Conservation (phyloP, 2,797 vertebrate species). For the Bradypodion pumilum region DNA sequence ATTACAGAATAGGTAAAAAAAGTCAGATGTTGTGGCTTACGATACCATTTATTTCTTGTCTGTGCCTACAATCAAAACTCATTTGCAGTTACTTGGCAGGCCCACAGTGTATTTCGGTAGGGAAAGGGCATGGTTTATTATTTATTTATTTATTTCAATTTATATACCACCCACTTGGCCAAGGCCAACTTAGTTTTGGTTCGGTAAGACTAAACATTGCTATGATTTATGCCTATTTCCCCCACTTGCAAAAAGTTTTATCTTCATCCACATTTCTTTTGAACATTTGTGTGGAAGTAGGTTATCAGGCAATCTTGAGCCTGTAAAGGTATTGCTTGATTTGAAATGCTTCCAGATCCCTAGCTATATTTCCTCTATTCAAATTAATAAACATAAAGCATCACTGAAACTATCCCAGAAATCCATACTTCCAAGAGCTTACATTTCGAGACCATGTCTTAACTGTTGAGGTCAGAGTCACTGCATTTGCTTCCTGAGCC, state of each 20-base stretch:
- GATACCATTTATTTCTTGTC: neutral
- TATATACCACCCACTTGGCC: no score
- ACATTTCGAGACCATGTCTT: neutral
- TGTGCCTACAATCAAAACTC: neutral
- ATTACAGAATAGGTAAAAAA: neutral
- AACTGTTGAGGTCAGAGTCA: neutral
- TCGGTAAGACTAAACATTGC: neutral
- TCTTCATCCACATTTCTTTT: neutral
- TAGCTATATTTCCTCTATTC: neutral
- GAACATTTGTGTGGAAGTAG: neutral
- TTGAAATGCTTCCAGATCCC: neutral
- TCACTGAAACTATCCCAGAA: neutral
- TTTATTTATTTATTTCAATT: no score
- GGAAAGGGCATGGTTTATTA: no score
- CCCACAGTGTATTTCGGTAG: neutral
- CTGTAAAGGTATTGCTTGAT: neutral
- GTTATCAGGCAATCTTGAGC: neutral
- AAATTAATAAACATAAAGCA: neutral
- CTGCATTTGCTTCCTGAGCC: neutral
- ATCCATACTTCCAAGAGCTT: neutral
- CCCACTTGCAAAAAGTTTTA: neutral
- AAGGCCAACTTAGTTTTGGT: no score
- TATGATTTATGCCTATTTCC: neutral
- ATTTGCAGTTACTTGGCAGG: constrained; percentile 1
- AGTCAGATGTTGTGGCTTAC: neutral